Evolutionary conservation across 2,113 vertebrate genomes (phyloP), one percentile per base, ranked within the genome.

Genomic region (Scartelaos histophorus): DNA sequence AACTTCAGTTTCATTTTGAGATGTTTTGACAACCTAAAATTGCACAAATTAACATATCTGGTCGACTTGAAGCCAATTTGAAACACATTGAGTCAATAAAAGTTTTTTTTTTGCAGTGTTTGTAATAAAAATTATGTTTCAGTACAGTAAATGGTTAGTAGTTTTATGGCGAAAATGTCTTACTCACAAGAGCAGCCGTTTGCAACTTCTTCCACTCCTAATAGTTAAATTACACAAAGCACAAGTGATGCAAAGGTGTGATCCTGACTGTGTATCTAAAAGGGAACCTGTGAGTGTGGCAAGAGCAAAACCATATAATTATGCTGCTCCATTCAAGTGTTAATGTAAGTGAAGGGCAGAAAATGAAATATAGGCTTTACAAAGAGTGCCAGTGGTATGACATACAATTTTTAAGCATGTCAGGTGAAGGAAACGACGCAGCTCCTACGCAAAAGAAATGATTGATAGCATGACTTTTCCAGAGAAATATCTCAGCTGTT

Each of bases 291-390:
- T 12, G 25, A 61, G 15, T 17, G 2, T 61, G 58, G 35, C 22
- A 45, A 46, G 54, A 69, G 78, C 73, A 77, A 57, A 70, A 69
- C 70, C 51, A 22, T 70, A 69, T 71, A 34, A 84, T 81, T 71
- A 60, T 81, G 73, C 76, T 65, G 17, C 46, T 66, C 45, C 72
- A 69, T 82, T 82, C 76, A 74, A 67, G 71, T 73, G 69, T 61
- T 74, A 71, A 83, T 58, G 80, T 87, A 87, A 82, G 43, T 78
- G 66, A 82, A 90, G 84, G 80, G 75, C 69, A 79, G 84, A 78
- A 80, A 74, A 82, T 67, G 71, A 78, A 43, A 80, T 53, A 15
- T 47, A 35, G 66, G 45, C 74, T 70, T 75, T 62, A n/a, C 54
- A 67, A 70, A 45, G 68, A 67, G 70, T 73, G 76, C 56, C 71